A percentile compares a stretch with the other conserved stretches of the same genome.
Conservation (phyloP, 1,140 invertebrate genomes). For the Sinonovacula constricta region DNA sequence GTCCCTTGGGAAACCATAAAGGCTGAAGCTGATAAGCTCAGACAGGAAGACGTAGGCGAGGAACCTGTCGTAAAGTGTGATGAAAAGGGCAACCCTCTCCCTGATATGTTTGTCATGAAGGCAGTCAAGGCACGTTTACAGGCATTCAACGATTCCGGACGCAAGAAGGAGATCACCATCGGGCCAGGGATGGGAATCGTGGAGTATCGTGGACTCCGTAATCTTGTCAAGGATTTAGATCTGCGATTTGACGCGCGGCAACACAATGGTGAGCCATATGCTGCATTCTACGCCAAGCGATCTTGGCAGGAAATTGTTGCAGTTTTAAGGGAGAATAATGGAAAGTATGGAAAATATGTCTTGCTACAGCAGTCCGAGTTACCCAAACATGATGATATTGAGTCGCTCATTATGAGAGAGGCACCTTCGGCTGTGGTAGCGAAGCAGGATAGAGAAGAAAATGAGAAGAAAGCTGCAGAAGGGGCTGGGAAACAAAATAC, state of each 20-base stretch:
- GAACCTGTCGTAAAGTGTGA: slow-evolving; percentile 34
- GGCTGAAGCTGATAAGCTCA: slow-evolving; percentile 9
- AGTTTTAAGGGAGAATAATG: slow-evolving; percentile 19
- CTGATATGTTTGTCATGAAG: slow-evolving; percentile 31
- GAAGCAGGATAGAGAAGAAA: too few species aligned
- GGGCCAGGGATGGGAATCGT: slow-evolving; percentile 21
- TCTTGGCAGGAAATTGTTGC: slow-evolving; percentile 53
- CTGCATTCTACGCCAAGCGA: slow-evolving; percentile 55
- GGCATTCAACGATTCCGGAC: slow-evolving; percentile 14
- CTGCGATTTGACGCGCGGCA: slow-evolving; percentile 56
- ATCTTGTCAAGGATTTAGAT: slow-evolving; percentile 31
- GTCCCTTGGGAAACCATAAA: slow-evolving; percentile 19
- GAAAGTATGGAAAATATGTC: slow-evolving; percentile 56
- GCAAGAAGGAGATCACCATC: slow-evolving; percentile 14
- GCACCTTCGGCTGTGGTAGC: background rate
- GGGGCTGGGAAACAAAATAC: too few species aligned
- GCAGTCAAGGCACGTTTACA: background rate
- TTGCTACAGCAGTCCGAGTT: slow-evolving; percentile 40
- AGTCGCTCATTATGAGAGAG: slow-evolving; percentile 16
- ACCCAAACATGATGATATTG: slow-evolving; percentile 50
- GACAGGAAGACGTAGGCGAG: slow-evolving; percentile 16
- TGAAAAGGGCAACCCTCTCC: slow-evolving; percentile 18
- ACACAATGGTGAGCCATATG: slow-evolving; percentile 53
- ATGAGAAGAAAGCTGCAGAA: too few species aligned
- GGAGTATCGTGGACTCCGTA: slow-evolving; percentile 47